Evolutionary conservation across 1,140 invertebrate genomes (phyloP).

Genomic region (Cherax quadricarinatus): DNA sequence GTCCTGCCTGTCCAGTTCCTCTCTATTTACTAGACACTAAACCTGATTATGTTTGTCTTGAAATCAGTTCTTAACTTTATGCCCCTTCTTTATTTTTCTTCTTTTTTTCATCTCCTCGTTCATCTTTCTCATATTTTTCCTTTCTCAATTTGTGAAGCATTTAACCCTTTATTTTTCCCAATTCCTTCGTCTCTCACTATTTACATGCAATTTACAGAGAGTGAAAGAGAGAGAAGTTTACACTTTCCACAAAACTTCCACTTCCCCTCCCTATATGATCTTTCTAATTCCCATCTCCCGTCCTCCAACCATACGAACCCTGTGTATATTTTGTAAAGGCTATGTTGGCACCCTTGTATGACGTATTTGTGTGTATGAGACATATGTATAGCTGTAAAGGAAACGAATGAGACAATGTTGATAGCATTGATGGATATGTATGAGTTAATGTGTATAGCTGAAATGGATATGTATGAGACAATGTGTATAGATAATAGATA

Average conservation of each 20-base stretch:
- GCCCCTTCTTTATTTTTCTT: not conserved
- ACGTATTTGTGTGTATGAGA: conserved; percentile 23
- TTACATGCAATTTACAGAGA: no score
- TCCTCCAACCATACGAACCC: not conserved
- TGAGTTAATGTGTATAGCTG: conserved; percentile 22
- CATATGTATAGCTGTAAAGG: not conserved
- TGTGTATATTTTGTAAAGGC: conserved; percentile 6
- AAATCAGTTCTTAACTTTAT: not conserved
- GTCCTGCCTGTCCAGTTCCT: no score
- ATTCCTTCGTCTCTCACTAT: no score
- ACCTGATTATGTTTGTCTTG: no score
- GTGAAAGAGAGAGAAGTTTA: not conserved
- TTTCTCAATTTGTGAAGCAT: no score
- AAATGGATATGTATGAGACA: no score
- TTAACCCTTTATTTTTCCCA: no score
- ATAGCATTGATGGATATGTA: not conserved
- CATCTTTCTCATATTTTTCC: not conserved
- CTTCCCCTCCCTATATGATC: no score
- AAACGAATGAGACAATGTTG: no score
- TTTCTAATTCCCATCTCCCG: not conserved
- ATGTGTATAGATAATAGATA: not conserved
- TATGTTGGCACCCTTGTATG: not conserved
- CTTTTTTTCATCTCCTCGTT: not conserved
- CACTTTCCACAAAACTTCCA: not conserved
- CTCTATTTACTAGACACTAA: no score